Evolutionary conservation across 2,888 invertebrate genomes (phyloP).

Genomic region (Drosophila anomalata): DNA sequence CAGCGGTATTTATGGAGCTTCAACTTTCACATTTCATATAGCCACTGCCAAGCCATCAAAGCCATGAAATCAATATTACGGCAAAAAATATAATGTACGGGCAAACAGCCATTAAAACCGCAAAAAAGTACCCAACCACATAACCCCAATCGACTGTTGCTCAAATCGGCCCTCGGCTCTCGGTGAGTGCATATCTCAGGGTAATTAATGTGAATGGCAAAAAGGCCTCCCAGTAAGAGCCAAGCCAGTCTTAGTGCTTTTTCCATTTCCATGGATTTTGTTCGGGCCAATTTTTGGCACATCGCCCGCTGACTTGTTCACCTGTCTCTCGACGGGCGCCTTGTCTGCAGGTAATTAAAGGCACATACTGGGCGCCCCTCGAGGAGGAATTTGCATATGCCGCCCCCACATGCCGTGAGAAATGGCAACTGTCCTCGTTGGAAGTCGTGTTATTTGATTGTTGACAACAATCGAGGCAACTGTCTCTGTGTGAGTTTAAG

Average conservation of each 20-base stretch:
- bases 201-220: conserved; percentile 61
- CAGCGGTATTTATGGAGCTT: conserved; percentile 41
- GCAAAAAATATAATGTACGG: conserved; percentile 23
- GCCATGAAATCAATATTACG: conserved; percentile 54
- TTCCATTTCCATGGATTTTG: not conserved
- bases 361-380: conserved; percentile 26
- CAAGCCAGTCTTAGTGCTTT: not conserved
- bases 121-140: conserved; percentile 21
- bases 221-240: conserved; percentile 1
- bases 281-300: conserved; percentile 60
- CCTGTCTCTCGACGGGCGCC: conserved; percentile 42
- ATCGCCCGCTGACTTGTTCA: conserved; percentile 68
- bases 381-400: conserved; percentile 66
- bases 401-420: conserved; percentile 58
- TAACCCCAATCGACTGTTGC: conserved; percentile 44
- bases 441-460: conserved; percentile 69
- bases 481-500: conserved; percentile 6
- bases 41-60: conserved; percentile 13
- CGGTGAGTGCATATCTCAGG: conserved; percentile 19
- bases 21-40: conserved; percentile 59
- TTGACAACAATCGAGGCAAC: conserved; percentile 47
- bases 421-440: conserved; percentile 61
- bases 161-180: conserved; percentile 3
- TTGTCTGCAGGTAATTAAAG: conserved; percentile 76
- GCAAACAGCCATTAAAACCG: conserved; percentile 13